phyloP scores from a whole-genome alignment of 1,140 invertebrate genomes.

The Parasteatoda tepidariorum region DNA sequence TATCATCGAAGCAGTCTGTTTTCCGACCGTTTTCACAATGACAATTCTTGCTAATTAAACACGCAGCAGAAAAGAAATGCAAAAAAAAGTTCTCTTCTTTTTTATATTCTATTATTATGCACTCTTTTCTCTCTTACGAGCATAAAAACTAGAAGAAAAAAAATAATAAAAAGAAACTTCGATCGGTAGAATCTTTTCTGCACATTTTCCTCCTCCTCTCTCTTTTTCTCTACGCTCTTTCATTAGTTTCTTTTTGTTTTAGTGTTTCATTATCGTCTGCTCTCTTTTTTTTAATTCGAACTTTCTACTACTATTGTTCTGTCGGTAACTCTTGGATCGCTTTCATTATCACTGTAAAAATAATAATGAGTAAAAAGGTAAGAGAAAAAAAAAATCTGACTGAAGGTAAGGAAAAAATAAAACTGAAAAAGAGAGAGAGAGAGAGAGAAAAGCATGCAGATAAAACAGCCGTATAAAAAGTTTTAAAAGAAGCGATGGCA shows the following conservation, averaged over 20 bases:
- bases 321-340: constrained; percentile 27
- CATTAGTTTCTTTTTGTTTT: constrained; percentile 33
- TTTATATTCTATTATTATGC: constrained; percentile 11
- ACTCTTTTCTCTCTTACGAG: constrained; percentile 4
- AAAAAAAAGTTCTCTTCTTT: constrained; percentile 23
- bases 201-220: constrained; percentile 21
- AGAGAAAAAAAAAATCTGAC: background rate
- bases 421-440: constrained; percentile 18
- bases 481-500: background rate
- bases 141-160: background rate
- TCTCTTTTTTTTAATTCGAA: constrained; percentile 9
- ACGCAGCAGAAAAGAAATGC: constrained; percentile 25
- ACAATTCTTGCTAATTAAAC: constrained; percentile 61
- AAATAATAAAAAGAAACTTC: constrained; percentile 1
- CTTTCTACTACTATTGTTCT: constrained; percentile 48
- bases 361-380: constrained; percentile 37
- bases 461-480: constrained; percentile 1
- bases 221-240: background rate
- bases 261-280: constrained; percentile 39
- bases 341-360: constrained; percentile 60
- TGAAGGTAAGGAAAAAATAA: constrained; percentile 16
- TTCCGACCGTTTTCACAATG: constrained; percentile 58
- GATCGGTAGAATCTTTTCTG: constrained; percentile 8
- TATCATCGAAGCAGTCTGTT: constrained; percentile 53
- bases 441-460: constrained; percentile 14